Conservation (phyloP, 2,113 vertebrate species). For the Elgaria multicarinata region DNA sequence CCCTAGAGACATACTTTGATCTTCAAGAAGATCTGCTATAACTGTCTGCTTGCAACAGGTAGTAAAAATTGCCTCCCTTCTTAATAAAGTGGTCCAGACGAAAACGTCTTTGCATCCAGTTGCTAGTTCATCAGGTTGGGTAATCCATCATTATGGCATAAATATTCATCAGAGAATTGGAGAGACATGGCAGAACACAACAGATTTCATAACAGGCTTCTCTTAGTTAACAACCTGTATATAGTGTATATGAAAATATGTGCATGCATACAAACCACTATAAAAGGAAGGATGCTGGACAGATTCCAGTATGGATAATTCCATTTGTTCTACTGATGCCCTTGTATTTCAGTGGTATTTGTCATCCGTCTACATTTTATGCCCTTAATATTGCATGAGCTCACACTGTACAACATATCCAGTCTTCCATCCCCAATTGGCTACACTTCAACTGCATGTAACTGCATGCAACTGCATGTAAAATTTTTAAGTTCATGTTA, state of each 20-base stretch:
- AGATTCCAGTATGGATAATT: not conserved
- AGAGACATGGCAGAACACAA: not conserved
- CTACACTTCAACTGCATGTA: not conserved
- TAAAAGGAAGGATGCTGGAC: not conserved
- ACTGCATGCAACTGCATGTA: not conserved
- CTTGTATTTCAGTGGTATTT: not conserved
- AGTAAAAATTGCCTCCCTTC: constrained; percentile 56
- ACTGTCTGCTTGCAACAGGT: constrained; percentile 60
- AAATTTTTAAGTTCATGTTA: not conserved
- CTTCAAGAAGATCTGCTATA: constrained; percentile 68
- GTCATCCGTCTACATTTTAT: constrained; percentile 5
- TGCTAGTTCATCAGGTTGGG: constrained; percentile 49
- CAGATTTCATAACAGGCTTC: constrained; percentile 20
- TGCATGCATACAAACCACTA: not conserved
- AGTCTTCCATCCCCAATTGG: not conserved
- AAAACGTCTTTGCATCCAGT: constrained; percentile 39
- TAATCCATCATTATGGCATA: constrained; percentile 20
- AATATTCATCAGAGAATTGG: constrained; percentile 45
- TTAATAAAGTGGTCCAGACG: constrained; percentile 50
- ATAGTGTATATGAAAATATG: not conserved
- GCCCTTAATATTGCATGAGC: not conserved
- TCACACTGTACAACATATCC: not conserved
- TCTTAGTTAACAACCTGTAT: not conserved
- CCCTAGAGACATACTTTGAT: constrained; percentile 73
- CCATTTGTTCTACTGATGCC: not conserved